These are phyloP conservation scores for Casuarius casuarius DNA, from an alignment of 2,113 vertebrate genomes.

Conservation along the genomic window DNA sequence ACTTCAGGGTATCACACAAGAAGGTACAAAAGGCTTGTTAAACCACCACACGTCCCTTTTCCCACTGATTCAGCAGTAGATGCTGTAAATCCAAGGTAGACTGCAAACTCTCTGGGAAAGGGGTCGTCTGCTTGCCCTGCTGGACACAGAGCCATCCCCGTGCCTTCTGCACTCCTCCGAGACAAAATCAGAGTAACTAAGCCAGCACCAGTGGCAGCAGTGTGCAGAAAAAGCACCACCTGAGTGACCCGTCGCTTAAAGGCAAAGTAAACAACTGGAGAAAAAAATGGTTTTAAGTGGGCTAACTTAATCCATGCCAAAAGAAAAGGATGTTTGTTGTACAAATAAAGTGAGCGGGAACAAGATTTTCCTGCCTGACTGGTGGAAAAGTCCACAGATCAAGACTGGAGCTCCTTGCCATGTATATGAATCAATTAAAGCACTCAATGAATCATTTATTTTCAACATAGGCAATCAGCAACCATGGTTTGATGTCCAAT, in stretches of 20 bases:
- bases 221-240: not conserved
- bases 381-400: conserved; percentile 30
- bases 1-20: not conserved
- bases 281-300: not conserved
- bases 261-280: conserved; percentile 27
- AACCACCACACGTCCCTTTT: not conserved
- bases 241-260: not conserved
- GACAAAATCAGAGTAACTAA: not conserved
- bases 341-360: conserved; percentile 49
- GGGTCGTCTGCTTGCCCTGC: not conserved
- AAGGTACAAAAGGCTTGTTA: not conserved
- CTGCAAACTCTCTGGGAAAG: not conserved
- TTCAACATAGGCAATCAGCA: conserved; percentile 42
- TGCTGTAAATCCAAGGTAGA: not conserved
- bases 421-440: conserved; percentile 41
- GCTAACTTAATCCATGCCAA: not conserved
- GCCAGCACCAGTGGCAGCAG: not conserved
- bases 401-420: conserved; percentile 36
- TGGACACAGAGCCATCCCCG: not conserved
- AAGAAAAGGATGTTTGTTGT: conserved; percentile 58
- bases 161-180: not conserved
- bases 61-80: not conserved
- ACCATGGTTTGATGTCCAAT: conserved; percentile 62
- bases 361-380: conserved; percentile 61
- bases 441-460: conserved; percentile 56